phyloP scores from a whole-genome alignment of 2,113 vertebrate species.

The Psittacara wagleri region DNA sequence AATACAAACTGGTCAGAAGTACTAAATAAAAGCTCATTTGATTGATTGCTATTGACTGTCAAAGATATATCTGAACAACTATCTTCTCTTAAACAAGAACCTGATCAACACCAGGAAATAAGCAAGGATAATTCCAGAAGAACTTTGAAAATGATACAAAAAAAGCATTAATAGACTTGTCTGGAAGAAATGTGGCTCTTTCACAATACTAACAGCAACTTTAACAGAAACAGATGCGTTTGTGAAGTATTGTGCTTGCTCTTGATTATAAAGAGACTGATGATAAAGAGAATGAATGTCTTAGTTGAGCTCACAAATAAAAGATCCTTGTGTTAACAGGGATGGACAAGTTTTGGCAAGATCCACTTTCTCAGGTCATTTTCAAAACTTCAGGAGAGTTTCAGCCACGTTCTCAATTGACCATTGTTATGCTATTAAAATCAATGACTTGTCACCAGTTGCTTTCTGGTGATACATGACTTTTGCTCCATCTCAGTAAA shows the following conservation, averaged over 20 bases:
- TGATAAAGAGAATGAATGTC: neutral
- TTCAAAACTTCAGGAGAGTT: neutral
- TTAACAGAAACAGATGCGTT: neutral
- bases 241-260: neutral
- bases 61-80: neutral
- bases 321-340: neutral
- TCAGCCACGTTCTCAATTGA: neutral
- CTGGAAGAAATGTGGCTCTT: neutral
- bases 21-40: neutral
- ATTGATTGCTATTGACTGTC: neutral
- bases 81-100: neutral
- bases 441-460: neutral
- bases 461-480: neutral
- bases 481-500: neutral
- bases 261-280: neutral
- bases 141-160: neutral
- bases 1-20: neutral
- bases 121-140: neutral
- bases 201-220: neutral
- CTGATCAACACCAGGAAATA: neutral
- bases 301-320: neutral
- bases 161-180: neutral
- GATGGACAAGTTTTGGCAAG: neutral
- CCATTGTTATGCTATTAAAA: neutral
- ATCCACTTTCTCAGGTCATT: neutral